Evolutionary conservation across 2,888 invertebrate species (phyloP).

Genomic region (Keiferia lycopersicella): DNA sequence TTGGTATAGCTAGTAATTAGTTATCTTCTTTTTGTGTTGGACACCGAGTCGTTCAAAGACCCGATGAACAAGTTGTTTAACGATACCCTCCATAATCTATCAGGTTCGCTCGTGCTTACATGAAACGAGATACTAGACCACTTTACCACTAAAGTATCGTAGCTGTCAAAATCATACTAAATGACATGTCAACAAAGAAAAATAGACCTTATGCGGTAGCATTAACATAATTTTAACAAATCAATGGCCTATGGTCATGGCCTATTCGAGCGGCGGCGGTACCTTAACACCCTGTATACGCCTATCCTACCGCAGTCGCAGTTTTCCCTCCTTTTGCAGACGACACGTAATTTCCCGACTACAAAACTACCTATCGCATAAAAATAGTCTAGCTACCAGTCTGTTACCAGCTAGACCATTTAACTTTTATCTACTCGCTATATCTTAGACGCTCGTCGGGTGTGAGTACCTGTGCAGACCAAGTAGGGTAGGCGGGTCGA

Average conservation of each 20-base stretch:
- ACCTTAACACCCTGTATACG: conserved; percentile 1
- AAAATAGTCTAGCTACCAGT: not conserved
- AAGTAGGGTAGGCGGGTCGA: conserved; percentile 14
- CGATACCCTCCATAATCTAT: conserved; percentile 13
- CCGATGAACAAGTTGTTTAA: too few relatives aligned
- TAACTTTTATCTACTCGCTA: conserved; percentile 16
- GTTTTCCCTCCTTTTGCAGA: conserved; percentile 68
- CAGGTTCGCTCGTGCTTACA: conserved; percentile 44
- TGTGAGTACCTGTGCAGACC: not conserved
- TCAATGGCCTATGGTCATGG: too few relatives aligned
- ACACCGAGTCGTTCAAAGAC: too few relatives aligned
- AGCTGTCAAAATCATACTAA: too few relatives aligned
- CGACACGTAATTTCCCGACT: conserved; percentile 22
- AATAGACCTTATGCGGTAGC: too few relatives aligned
- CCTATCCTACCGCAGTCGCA: conserved; percentile 31
- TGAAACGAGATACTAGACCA: too few relatives aligned
- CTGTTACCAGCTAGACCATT: not conserved
- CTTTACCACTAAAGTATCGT: too few relatives aligned
- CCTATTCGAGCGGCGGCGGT: too few relatives aligned
- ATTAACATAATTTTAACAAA: too few relatives aligned
- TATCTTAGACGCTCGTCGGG: conserved; percentile 4
- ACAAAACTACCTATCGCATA: not conserved
- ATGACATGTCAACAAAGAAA: too few relatives aligned
- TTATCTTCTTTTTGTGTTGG: too few relatives aligned
- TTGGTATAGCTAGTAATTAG: too few relatives aligned